Evolutionary conservation across 1,140 invertebrate genomes (phyloP).

Genomic region (Megalopta genalis): DNA sequence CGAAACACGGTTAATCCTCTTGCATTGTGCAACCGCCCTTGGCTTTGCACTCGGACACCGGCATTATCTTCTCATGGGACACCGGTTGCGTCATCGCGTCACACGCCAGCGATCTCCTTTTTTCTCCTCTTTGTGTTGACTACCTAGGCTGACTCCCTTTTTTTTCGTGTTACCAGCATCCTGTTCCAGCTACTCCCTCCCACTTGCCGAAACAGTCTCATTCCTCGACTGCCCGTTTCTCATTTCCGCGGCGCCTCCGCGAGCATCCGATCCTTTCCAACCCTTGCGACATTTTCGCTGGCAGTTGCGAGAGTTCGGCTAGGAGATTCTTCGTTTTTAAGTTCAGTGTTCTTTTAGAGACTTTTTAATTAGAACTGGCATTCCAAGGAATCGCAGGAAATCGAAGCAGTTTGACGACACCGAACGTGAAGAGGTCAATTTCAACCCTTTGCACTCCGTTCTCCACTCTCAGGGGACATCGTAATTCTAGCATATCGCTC

Average conservation of each 20-base stretch:
- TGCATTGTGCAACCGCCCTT: constrained; percentile 26
- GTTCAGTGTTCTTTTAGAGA: too few relatives aligned
- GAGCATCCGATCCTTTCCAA: too few relatives aligned
- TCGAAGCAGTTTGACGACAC: too few relatives aligned
- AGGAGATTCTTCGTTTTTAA: too few relatives aligned
- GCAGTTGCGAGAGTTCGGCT: neutral
- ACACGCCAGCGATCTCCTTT: constrained; percentile 41
- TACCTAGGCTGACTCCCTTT: neutral
- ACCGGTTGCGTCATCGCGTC: constrained; percentile 47
- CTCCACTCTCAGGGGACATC: too few relatives aligned
- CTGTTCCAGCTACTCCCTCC: neutral
- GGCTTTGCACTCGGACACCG: constrained; percentile 61
- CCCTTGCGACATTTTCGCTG: neutral
- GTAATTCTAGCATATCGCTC: too few relatives aligned
- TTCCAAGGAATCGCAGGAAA: too few relatives aligned
- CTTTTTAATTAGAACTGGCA: too few relatives aligned
- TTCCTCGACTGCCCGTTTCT: too few relatives aligned
- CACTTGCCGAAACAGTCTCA: neutral
- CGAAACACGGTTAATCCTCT: neutral
- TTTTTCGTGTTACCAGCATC: constrained; percentile 16
- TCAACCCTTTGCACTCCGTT: too few relatives aligned
- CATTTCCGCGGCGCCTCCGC: too few relatives aligned
- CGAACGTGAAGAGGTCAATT: too few relatives aligned
- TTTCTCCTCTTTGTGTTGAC: constrained; percentile 26
- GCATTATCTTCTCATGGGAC: constrained; percentile 63